Percentiles rank a stretch among this genome's conserved stretches.
These are phyloP conservation scores for Mobula birostris DNA, from an alignment of 2,113 vertebrate species.

Conservation along the genomic window DNA sequence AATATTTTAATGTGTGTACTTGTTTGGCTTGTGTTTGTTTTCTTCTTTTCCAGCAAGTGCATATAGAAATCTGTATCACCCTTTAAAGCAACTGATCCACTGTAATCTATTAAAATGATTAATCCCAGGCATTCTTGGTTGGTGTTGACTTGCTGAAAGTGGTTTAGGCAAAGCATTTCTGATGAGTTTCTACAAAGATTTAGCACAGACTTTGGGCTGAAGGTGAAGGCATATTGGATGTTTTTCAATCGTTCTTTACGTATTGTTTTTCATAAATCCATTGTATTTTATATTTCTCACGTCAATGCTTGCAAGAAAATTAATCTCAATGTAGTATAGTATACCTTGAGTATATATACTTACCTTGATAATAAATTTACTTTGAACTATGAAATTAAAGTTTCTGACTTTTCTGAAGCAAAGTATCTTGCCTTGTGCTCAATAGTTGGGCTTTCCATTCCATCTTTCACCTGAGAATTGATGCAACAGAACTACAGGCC, in stretches of 20 bases:
- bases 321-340: no score
- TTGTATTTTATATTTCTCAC: no score
- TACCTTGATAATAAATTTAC: no score
- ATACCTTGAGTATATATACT: no score
- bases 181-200: not conserved
- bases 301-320: no score
- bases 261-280: no score
- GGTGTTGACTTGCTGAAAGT: not conserved
- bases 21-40: slow-evolving; percentile 6
- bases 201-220: not conserved
- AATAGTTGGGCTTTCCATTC: no score
- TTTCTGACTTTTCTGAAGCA: not conserved
- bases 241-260: no score
- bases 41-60: not conserved
- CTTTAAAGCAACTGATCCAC: not conserved
- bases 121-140: not conserved
- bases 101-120: no score
- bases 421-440: not conserved
- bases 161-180: not conserved
- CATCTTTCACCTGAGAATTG: not conserved
- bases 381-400: not conserved
- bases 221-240: no score
- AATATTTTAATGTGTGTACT: not conserved
- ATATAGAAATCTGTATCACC: no score
- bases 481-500: not conserved